phyloP scores from a whole-genome alignment of 2,888 invertebrate species.

The Chironomus tentans region DNA sequence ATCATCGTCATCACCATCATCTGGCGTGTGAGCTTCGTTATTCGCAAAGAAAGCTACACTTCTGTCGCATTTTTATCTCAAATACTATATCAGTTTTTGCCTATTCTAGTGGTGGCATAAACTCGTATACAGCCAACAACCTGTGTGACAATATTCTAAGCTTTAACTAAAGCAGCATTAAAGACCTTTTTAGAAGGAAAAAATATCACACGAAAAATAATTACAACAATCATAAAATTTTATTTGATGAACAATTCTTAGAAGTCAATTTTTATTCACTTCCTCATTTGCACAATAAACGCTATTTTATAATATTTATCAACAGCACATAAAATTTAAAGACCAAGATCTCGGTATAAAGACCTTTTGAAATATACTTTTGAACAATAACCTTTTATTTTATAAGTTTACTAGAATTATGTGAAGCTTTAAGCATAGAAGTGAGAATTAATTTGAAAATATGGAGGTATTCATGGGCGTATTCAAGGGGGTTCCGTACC shows the following conservation, averaged over 20 bases:
- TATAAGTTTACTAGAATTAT: background rate
- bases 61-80: too few relatives aligned
- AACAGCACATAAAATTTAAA: background rate
- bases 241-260: background rate
- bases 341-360: background rate
- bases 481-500: too few relatives aligned
- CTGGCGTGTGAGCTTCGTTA: background rate
- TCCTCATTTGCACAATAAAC: background rate
- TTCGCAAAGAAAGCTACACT: background rate
- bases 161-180: too few relatives aligned
- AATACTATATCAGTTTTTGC: too few relatives aligned
- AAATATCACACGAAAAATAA: too few relatives aligned
- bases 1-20: background rate
- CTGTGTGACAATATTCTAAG: too few relatives aligned
- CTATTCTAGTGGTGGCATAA: too few relatives aligned
- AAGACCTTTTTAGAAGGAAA: too few relatives aligned
- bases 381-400: slow-evolving; percentile 21
- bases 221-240: background rate
- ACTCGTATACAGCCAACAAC: too few relatives aligned
- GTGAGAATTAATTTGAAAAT: background rate
- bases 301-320: background rate
- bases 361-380: background rate
- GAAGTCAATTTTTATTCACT: background rate
- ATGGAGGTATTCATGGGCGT: too few relatives aligned
- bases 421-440: background rate